Evolutionary conservation across 2,113 vertebrate species (phyloP).

Genomic region (Scortum barcoo): DNA sequence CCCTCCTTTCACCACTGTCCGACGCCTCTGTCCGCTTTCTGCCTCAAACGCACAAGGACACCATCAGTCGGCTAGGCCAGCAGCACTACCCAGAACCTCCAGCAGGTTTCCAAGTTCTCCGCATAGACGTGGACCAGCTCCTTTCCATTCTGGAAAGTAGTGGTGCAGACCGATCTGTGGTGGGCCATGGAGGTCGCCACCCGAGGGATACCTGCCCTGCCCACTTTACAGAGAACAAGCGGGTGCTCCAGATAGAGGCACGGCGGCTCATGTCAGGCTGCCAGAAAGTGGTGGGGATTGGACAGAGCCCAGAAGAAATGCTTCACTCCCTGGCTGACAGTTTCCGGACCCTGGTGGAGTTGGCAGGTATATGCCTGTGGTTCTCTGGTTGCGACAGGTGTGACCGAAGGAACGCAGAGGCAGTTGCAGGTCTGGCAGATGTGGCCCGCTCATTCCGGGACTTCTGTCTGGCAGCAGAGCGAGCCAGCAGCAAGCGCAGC

Average conservation of each 20-base stretch:
- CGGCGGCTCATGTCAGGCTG: slow-evolving; percentile 89
- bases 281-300: slow-evolving; percentile 88
- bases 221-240: slow-evolving; percentile 90
- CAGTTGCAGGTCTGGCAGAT: slow-evolving; percentile 84
- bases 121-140: slow-evolving; percentile 83
- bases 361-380: slow-evolving; percentile 89
- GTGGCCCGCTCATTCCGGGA: slow-evolving; percentile 90
- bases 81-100: slow-evolving; percentile 80
- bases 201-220: slow-evolving; percentile 86
- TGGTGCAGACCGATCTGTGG: slow-evolving; percentile 74
- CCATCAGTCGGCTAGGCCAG: slow-evolving; percentile 83
- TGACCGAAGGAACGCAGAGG: slow-evolving; percentile 85
- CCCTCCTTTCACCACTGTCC: slow-evolving; percentile 81
- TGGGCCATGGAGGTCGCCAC: slow-evolving; percentile 81
- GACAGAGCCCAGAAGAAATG: slow-evolving; percentile 88
- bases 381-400: slow-evolving; percentile 91
- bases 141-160: slow-evolving; percentile 74
- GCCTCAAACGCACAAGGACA: slow-evolving; percentile 77
- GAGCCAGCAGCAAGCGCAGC: slow-evolving; percentile 85
- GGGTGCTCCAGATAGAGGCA: slow-evolving; percentile 87
- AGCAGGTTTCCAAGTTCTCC: slow-evolving; percentile 86
- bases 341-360: slow-evolving; percentile 89
- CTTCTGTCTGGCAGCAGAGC: slow-evolving; percentile 89
- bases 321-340: slow-evolving; percentile 85
- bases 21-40: slow-evolving; percentile 58